A percentile compares a stretch with the other conserved stretches of the same genome.
phyloP scores from a whole-genome alignment of 2,113 vertebrate genomes.

The Cottus gobio region DNA sequence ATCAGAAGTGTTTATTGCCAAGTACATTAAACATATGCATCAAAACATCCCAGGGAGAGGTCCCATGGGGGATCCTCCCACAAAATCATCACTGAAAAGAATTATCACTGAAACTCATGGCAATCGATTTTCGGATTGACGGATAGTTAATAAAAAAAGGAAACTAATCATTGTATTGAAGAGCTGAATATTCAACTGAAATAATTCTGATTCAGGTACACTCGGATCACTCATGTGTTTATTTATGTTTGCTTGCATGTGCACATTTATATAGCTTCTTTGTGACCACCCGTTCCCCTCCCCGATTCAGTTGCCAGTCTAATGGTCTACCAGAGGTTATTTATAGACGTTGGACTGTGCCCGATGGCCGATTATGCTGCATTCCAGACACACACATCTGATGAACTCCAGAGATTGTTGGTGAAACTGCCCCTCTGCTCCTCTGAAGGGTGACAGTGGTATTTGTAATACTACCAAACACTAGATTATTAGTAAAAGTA shows the following conservation, averaged over 20 bases:
- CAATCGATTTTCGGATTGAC: neutral
- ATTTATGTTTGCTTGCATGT: constrained; percentile 8
- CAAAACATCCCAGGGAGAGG: neutral
- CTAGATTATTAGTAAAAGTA: neutral
- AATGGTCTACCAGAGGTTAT: constrained; percentile 58
- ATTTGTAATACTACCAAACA: constrained; percentile 15
- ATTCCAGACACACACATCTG: constrained; percentile 55
- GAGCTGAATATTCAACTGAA: neutral
- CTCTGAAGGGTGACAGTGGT: constrained; percentile 25
- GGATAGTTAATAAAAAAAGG: neutral
- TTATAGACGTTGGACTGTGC: constrained; percentile 56
- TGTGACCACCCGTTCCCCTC: neutral
- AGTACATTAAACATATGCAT: no score
- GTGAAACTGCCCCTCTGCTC: constrained; percentile 10
- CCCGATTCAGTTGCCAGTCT: constrained; percentile 30
- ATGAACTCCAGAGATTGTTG: constrained; percentile 59
- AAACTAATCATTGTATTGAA: neutral
- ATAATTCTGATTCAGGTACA: neutral
- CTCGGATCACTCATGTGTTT: neutral
- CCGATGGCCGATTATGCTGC: constrained; percentile 39
- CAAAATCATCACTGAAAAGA: no score
- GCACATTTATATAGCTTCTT: constrained; percentile 8
- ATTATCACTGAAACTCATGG: neutral
- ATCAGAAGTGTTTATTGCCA: no score
- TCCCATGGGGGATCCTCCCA: neutral